Evolutionary conservation across 2,888 invertebrate species (phyloP).

Genomic region (Antitype chi): DNA sequence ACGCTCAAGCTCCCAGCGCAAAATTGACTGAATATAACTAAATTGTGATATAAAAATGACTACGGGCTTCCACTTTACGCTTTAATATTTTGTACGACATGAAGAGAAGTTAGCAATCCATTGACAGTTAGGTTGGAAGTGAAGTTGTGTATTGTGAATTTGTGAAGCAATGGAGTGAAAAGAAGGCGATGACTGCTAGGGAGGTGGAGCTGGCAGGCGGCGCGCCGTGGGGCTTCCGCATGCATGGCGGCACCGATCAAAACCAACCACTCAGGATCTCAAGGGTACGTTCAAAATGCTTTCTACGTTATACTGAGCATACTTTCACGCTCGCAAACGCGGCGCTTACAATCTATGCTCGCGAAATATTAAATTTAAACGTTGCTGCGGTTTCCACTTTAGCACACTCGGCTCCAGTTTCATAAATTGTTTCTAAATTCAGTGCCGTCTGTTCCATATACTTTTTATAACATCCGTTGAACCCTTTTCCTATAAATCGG

Average conservation of each 20-base stretch:
- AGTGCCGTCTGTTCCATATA: slow-evolving; percentile 49
- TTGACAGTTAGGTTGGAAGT: slow-evolving; percentile 69
- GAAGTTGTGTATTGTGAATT: slow-evolving; percentile 69
- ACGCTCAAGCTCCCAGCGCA: slow-evolving; percentile 66
- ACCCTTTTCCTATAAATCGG: slow-evolving; percentile 50
- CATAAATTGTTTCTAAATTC: slow-evolving; percentile 57
- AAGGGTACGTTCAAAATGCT: slow-evolving; percentile 91
- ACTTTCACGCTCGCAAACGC: slow-evolving; percentile 39
- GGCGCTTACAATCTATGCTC: slow-evolving; percentile 40
- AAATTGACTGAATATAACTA: slow-evolving; percentile 73
- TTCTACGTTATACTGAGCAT: slow-evolving; percentile 38
- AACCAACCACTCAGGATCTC: slow-evolving; percentile 95
- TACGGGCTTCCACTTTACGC: slow-evolving; percentile 79
- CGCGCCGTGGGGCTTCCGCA: slow-evolving; percentile 97
- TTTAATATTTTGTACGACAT: slow-evolving; percentile 72
- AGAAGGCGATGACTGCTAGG: slow-evolving; percentile 91
- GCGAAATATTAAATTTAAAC: slow-evolving; percentile 48
- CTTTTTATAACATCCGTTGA: slow-evolving; percentile 60
- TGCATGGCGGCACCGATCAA: slow-evolving; percentile 95
- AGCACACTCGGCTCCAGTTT: slow-evolving; percentile 41
- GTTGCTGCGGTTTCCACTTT: slow-evolving; percentile 11
- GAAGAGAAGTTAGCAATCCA: slow-evolving; percentile 68
- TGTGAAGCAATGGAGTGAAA: slow-evolving; percentile 79
- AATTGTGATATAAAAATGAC: slow-evolving; percentile 80
- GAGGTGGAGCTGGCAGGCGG: slow-evolving; percentile 95